These are phyloP conservation scores for Ciconia nigra DNA, from an alignment of 2,797 vertebrate genomes.

Conservation along the genomic window DNA sequence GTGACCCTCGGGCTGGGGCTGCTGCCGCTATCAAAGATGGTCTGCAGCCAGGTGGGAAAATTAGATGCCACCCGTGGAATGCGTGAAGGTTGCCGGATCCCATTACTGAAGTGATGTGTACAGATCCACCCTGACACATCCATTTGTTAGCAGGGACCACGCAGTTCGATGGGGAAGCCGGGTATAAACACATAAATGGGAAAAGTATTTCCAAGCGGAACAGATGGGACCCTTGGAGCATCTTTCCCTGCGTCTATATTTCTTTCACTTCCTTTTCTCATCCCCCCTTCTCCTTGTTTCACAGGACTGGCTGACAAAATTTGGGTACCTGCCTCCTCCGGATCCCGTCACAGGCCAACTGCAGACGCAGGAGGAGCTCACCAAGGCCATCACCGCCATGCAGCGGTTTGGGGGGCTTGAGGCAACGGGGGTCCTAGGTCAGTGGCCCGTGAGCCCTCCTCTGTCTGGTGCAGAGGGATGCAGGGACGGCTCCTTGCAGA, in stretches of 20 bases:
- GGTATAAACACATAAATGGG: neutral
- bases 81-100: neutral
- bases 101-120: neutral
- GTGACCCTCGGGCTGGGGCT: neutral
- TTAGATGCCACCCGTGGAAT: neutral
- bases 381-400: slow-evolving; percentile 93
- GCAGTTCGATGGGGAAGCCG: neutral
- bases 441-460: neutral
- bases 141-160: neutral
- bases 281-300: neutral
- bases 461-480: neutral
- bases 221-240: neutral
- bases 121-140: neutral
- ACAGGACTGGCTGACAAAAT: slow-evolving; percentile 95
- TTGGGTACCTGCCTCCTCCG: slow-evolving; percentile 91
- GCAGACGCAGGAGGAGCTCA: slow-evolving; percentile 90
- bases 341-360: slow-evolving; percentile 87
- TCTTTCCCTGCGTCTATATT: fast-evolving
- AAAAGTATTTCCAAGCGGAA: neutral
- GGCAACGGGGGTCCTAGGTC: slow-evolving; percentile 78
- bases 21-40: neutral
- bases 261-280: neutral
- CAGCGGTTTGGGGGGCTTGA: slow-evolving; percentile 92
- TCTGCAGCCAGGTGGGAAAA: neutral
- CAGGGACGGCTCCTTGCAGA: neutral